Conservation (phyloP, 2,797 vertebrate genomes). For the Pitangus sulphuratus region DNA sequence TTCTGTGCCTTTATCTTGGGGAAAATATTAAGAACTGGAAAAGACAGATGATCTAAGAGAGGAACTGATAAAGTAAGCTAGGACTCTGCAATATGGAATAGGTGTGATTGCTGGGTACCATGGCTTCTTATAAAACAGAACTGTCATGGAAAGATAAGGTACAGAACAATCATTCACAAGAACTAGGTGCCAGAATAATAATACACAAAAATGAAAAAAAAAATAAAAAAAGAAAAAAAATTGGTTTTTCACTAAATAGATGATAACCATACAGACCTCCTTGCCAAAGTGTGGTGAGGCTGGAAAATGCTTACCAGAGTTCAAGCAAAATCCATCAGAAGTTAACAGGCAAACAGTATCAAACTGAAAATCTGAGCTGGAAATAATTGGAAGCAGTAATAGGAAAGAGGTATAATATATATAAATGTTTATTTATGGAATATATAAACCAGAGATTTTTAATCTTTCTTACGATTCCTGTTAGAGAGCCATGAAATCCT, state of each 20-base stretch:
- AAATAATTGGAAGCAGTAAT: not conserved
- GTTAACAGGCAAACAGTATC: not conserved
- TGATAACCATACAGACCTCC: not conserved
- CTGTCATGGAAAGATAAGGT: not conserved
- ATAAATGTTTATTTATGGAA: not conserved
- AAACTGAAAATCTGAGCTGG: not conserved
- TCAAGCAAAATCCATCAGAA: not conserved
- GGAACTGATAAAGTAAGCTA: not conserved
- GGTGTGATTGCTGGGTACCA: not conserved
- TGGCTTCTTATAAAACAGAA: not conserved
- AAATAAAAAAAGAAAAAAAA: not conserved
- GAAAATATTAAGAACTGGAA: not conserved
- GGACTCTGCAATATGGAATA: not conserved
- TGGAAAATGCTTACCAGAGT: not conserved
- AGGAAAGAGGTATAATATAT: not conserved
- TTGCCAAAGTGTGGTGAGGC: not conserved
- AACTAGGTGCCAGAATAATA: not conserved
- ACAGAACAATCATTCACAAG: not conserved
- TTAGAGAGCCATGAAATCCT: not conserved
- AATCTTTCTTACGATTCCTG: not conserved
- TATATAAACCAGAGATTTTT: not conserved
- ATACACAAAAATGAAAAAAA: not conserved
- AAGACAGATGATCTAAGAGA: not conserved
- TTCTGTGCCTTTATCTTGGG: not conserved
- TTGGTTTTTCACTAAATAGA: not conserved